Evolutionary conservation across 1,140 invertebrate genomes (phyloP), one percentile per base, ranked within the genome.

Genomic region (Psilanteris sp.): DNA sequence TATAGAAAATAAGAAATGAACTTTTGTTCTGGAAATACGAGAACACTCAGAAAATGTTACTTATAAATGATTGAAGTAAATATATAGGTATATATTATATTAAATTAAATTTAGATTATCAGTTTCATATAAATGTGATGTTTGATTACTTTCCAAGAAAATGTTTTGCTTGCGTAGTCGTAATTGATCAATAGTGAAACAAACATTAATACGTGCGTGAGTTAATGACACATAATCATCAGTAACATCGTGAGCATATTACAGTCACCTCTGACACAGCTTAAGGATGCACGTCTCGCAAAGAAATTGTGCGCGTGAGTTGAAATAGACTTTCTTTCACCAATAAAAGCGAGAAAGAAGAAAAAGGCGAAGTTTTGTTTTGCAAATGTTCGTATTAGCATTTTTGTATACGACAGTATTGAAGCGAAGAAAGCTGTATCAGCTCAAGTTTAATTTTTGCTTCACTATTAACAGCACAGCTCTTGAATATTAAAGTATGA

Each of bases 261-360:
- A 41, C 44, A 64, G 55, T 72, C 68, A 64, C 68, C 68, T 72
- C 50, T 64, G 57, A 72, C 67, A 62, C 24, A 10, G 22, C 50
- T 72, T 64, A 66, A 66, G 24, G 43, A 73, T 73, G 59, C 59
- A 73, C 15, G 52, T 52, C 27, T 43, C 29, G 52, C 5, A 44
- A 52, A 59, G 70, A 73, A 73, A 64, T 73, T 37, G 57, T 43
- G 57, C 68, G 59, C 57, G 68, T 64, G 57, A 64, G 57, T 71
- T 46, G 31, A 20, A 57, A 52, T 64, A 50, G 43, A 73, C 68
- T 64, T 64, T 64, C 68, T 73, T 73, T 73, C 68, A 22, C 64
- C 68, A 59, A 57, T 57, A 57, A 64, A 73, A 54, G 44, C 13
- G 34, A 52, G 43, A 59, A 43, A 66, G 68, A 73, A 73, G 59